Evolutionary conservation across 1,140 invertebrate species (phyloP).

Genomic region (Laodelphax striatellus): DNA sequence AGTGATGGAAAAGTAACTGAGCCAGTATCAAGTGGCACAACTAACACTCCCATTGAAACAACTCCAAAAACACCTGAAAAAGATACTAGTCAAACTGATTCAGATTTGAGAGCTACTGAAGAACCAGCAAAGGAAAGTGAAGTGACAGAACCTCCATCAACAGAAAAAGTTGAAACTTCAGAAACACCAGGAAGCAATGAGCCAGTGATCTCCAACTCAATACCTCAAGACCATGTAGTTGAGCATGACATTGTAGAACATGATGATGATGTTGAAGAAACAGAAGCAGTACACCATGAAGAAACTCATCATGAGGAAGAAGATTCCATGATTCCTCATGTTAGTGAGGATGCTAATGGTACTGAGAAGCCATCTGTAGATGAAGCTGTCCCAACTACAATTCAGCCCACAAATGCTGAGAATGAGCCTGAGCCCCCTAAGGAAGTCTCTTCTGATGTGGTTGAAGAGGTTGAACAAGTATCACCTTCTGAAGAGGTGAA

Average conservation of each 20-base stretch:
- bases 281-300: slow-evolving; percentile 7
- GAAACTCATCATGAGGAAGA: slow-evolving; percentile 11
- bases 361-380: background rate
- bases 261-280: slow-evolving; percentile 11
- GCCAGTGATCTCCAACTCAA: too few species aligned
- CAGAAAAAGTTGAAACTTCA: too few species aligned
- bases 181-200: too few species aligned
- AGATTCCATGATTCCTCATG: slow-evolving; percentile 2
- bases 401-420: background rate
- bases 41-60: background rate
- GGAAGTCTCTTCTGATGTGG: background rate
- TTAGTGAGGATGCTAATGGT: too few species aligned
- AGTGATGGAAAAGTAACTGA: background rate
- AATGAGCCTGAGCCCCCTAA: background rate
- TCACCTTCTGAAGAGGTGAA: background rate
- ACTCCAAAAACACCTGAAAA: too few species aligned
- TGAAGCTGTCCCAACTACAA: background rate
- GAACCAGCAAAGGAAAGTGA: slow-evolving; percentile 8
- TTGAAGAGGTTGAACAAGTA: background rate
- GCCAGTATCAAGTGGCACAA: background rate
- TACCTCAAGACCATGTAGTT: too few species aligned
- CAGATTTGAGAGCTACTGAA: slow-evolving; percentile 1
- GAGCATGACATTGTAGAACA: too few species aligned
- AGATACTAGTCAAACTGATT: too few species aligned
- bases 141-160: background rate